Base-by-base conservation (phyloP, 2,113 vertebrate species). In the Labrus mixtus region DNA sequence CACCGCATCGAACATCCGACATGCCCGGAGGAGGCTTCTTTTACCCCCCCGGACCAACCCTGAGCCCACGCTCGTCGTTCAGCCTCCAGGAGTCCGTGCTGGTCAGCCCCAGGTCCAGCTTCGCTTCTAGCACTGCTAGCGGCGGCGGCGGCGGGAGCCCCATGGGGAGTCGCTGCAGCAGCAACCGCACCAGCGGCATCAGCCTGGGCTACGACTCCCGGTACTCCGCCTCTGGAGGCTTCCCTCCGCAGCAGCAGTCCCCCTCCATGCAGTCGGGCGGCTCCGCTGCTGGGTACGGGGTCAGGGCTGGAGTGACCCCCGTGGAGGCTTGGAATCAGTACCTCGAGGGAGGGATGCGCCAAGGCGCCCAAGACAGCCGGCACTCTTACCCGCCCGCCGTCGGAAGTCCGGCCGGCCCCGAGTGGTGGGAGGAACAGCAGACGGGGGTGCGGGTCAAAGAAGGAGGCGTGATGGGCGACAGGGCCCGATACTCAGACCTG, bases 151-250 rank as follows among this genome's bases (percentile, higher is more conserved):
- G 95, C 0, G 94, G 94, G 0, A 96, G 95, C 50, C 95, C 95
- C 29, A 95, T 96, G 85, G 94, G 94, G 55, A 94, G 95, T 83
- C 93, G 93, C 81, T 96, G 93, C 85, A 96, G 95, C 92, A 96
- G 96, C 92, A 96, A 96, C 79, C 92, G 96, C 3, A 97, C 95
- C 83, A 96, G 95, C 3, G 96, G 96, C 73, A 96, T 96, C 90
- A 96, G 96, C 82, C 92, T 96, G 81, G 96, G 96, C 73, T 97
- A 96, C 6, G 96, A 96, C 90, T 94, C 93, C 0, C 92, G 95
- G 36, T 94, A 95, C 74, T 92, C 94, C 3, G 89, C 93, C 36
- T 94, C 91, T 22, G 91, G 90, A n/a, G 83, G 84, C 25, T 73
- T 90, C 48, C 84, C 91, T 0, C 92, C 48, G 11, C 92, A 84